Conservation (phyloP, 2,113 vertebrate species). For the Siphamia tubifer region DNA sequence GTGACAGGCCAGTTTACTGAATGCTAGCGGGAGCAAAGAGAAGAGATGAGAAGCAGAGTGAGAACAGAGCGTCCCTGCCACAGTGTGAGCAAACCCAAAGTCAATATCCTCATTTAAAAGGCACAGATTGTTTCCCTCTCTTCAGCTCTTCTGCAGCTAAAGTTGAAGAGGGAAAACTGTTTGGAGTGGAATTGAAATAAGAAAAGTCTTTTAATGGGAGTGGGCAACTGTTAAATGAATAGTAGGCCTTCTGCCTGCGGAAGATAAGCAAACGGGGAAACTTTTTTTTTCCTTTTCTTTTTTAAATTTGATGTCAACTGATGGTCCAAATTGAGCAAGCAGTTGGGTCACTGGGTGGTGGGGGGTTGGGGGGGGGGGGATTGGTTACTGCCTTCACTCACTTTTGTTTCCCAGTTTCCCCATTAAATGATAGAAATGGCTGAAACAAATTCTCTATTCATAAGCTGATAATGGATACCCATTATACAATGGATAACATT, state of each 20-base stretch:
- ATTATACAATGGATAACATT: background rate
- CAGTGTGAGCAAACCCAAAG: conserved; percentile 39
- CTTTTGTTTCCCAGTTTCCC: conserved; percentile 50
- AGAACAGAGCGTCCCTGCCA: conserved; percentile 13
- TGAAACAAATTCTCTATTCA: conserved; percentile 30
- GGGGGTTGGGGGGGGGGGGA: no score
- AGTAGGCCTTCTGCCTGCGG: conserved; percentile 61
- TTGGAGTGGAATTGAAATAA: conserved; percentile 66
- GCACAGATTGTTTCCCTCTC: conserved; percentile 24
- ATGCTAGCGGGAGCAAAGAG: background rate
- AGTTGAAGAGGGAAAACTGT: conserved; percentile 48
- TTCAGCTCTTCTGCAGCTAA: conserved; percentile 22
- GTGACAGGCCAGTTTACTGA: background rate
- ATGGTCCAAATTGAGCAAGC: conserved; percentile 36
- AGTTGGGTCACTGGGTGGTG: conserved; percentile 25
- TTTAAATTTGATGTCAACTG: conserved; percentile 58
- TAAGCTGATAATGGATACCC: conserved; percentile 33
- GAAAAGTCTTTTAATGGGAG: conserved; percentile 57
- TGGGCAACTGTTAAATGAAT: conserved; percentile 54
- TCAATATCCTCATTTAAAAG: conserved; percentile 47
- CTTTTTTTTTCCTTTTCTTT: conserved; percentile 14
- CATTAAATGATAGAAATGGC: conserved; percentile 42
- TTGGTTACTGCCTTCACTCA: conserved; percentile 39
- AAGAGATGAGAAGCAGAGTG: background rate
- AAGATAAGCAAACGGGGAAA: conserved; percentile 67